Conservation (phyloP, 2,888 invertebrate species). For the Abrostola triplasia region DNA sequence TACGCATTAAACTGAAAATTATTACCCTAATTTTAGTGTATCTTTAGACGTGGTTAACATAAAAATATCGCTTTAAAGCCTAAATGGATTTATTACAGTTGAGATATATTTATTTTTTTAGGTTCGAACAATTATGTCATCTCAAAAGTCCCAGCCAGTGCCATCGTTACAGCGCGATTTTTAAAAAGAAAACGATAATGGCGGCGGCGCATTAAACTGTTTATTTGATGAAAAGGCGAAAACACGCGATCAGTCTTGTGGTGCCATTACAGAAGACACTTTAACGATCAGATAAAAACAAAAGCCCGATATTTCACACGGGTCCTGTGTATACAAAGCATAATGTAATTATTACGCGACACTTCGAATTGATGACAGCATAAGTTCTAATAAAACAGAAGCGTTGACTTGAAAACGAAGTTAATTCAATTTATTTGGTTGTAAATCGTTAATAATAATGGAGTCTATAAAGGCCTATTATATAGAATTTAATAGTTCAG, state of each 20-base stretch:
- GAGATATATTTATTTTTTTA: neutral
- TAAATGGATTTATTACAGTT: too few species aligned
- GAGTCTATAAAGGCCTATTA: too few species aligned
- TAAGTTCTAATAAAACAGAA: conserved; percentile 55
- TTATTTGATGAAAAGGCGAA: conserved; percentile 47
- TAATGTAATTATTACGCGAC: conserved; percentile 60
- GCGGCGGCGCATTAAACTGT: conserved; percentile 30
- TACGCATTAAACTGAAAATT: conserved; percentile 26
- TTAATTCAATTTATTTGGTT: too few species aligned
- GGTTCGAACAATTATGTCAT: neutral
- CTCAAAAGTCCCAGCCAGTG: conserved; percentile 3
- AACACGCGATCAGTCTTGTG: conserved; percentile 39
- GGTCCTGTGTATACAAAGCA: conserved; percentile 57
- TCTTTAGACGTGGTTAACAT: too few species aligned
- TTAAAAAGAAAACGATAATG: conserved; percentile 20
- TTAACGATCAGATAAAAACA: conserved; percentile 47
- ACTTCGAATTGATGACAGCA: conserved; percentile 60
- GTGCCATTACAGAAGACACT: conserved; percentile 41
- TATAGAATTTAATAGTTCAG: too few species aligned
- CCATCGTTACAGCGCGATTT: conserved; percentile 12
- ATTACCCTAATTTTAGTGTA: conserved; percentile 20
- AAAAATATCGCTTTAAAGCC: too few species aligned
- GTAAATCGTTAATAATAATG: too few species aligned
- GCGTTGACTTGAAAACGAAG: conserved; percentile 30
- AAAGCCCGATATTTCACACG: conserved; percentile 34